Percentiles rank a stretch among this genome's conserved stretches.
phyloP scores from a whole-genome alignment of 2,797 vertebrate species.

The Hafferia zeledoni region DNA sequence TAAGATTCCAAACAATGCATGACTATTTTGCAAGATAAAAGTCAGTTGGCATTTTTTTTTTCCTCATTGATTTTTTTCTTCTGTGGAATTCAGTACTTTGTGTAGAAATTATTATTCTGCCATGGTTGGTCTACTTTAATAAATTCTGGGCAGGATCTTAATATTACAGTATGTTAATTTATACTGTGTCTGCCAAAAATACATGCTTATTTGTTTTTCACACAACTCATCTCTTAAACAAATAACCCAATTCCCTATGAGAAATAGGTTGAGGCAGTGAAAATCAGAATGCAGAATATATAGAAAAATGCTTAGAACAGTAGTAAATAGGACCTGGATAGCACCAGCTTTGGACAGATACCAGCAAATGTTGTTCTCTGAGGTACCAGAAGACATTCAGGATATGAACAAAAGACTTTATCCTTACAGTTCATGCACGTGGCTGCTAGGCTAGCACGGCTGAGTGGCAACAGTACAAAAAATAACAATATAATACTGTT shows the following conservation, averaged over 20 bases:
- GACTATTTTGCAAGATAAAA: neutral
- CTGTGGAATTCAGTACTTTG: neutral
- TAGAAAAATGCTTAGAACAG: neutral
- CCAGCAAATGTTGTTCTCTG: neutral
- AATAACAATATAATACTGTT: neutral
- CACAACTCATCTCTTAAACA: neutral
- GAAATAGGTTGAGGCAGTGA: neutral
- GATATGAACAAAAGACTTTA: neutral
- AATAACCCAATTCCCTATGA: neutral
- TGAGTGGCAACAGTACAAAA: neutral
- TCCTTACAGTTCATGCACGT: neutral
- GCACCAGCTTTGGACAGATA: neutral
- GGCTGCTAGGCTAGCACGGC: neutral
- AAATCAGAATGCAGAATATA: neutral
- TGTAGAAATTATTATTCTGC: neutral
- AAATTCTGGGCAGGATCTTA: neutral
- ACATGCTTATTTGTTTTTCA: neutral
- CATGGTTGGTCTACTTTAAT: neutral
- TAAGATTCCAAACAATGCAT: neutral
- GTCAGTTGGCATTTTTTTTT: rapidly evolving
- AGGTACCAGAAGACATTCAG: neutral
- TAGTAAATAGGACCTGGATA: neutral
- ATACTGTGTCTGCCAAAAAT: neutral
- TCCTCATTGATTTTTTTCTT: neutral
- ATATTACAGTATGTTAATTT: neutral